Evolutionary conservation across 2,797 vertebrate species (phyloP).

Genomic region (Pangasius larnaudii): DNA sequence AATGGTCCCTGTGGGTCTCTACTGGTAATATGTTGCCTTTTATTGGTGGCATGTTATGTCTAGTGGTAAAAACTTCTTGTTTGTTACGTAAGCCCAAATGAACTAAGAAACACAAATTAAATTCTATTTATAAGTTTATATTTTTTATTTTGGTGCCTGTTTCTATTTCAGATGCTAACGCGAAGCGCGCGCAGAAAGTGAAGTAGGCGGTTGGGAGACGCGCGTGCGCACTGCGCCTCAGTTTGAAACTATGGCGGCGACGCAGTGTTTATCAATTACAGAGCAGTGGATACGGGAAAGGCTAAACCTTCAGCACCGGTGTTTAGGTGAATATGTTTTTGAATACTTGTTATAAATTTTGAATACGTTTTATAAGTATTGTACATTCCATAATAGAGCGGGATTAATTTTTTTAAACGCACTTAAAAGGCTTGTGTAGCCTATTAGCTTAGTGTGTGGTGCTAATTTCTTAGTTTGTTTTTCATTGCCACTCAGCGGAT

Average conservation of each 20-base stretch:
- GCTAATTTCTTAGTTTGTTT: neutral
- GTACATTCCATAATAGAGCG: neutral
- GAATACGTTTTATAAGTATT: neutral
- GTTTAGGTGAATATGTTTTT: slow-evolving; percentile 66
- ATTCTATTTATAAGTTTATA: neutral
- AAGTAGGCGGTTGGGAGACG: neutral
- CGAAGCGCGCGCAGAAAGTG: slow-evolving; percentile 42
- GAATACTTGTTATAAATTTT: neutral
- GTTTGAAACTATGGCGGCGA: slow-evolving; percentile 80
- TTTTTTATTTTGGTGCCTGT: neutral
- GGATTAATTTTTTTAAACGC: neutral
- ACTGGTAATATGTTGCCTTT: too few relatives aligned
- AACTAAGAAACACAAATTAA: neutral
- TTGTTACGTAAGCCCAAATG: neutral
- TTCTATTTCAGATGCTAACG: neutral
- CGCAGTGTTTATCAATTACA: slow-evolving; percentile 67
- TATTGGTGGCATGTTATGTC: too few relatives aligned
- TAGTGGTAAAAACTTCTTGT: neutral
- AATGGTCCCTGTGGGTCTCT: too few relatives aligned
- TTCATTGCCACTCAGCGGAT: slow-evolving; percentile 68
- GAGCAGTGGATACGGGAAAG: slow-evolving; percentile 78
- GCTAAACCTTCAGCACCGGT: slow-evolving; percentile 67
- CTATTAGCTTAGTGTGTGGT: neutral
- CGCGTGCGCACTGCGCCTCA: slow-evolving; percentile 61
- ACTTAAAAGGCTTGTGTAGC: neutral